These are phyloP conservation scores for Bos indicus DNA, from an alignment of 2,113 vertebrate genomes.

Conservation along the genomic window DNA sequence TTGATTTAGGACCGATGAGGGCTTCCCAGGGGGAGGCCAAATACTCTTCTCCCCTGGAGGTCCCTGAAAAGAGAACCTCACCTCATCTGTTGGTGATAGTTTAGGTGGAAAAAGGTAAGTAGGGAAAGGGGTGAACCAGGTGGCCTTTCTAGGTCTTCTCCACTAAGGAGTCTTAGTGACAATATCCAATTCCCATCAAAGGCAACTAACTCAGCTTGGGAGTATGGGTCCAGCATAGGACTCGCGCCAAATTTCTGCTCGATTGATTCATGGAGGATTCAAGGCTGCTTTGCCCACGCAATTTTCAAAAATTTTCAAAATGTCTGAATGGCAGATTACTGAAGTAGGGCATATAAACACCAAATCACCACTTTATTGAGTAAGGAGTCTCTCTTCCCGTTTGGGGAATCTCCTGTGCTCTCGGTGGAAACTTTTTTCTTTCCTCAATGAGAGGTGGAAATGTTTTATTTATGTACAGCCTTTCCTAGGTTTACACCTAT, in stretches of 20 bases:
- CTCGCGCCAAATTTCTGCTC: neutral
- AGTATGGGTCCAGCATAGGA: neutral
- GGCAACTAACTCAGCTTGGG: neutral
- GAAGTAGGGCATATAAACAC: neutral
- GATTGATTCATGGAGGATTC: neutral
- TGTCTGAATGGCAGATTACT: neutral
- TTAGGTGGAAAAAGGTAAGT: neutral
- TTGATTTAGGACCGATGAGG: conserved; percentile 52
- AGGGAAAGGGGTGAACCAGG: neutral
- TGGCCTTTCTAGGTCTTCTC: neutral
- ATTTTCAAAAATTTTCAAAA: neutral
- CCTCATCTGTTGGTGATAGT: neutral
- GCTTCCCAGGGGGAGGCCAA: conserved; percentile 18
- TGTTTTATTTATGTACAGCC: conserved; percentile 28
- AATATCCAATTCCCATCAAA: neutral
- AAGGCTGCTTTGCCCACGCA: neutral
- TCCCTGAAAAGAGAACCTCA: neutral
- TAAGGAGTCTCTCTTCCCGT: neutral
- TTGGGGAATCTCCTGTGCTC: neutral
- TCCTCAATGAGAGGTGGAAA: conserved; percentile 1
- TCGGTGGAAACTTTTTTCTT: neutral
- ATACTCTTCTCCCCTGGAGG: conserved; percentile 14
- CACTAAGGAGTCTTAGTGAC: neutral
- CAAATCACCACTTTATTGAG: neutral
- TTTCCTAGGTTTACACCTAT: conserved; percentile 16